A percentile compares a stretch with the other conserved stretches of the same genome.
These are phyloP conservation scores for Eupithecia pulchellata DNA, from an alignment of 2,888 invertebrate genomes.

Conservation along the genomic window DNA sequence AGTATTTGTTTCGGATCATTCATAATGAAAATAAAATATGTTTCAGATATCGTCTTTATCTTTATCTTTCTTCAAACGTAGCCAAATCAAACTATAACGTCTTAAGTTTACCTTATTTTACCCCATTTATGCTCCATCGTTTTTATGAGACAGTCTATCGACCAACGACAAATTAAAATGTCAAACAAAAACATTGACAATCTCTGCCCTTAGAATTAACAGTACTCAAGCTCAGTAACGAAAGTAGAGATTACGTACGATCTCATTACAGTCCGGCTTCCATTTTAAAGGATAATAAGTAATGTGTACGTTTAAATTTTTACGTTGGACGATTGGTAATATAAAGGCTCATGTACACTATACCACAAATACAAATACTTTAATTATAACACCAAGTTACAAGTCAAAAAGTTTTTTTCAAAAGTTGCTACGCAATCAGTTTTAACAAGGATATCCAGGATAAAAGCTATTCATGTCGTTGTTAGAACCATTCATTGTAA, in stretches of 20 bases:
- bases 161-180: neutral
- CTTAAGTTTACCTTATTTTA: neutral
- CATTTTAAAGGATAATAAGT: slow-evolving; percentile 65
- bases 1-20: too few species aligned
- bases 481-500: neutral
- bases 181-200: slow-evolving; percentile 23
- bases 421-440: neutral
- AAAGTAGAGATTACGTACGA: slow-evolving; percentile 72
- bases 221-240: slow-evolving; percentile 57
- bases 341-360: slow-evolving; percentile 15
- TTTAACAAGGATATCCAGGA: neutral
- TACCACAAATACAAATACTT: neutral
- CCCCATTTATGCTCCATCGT: neutral
- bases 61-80: too few species aligned
- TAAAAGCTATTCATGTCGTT: too few species aligned
- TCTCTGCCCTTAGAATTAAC: slow-evolving; percentile 35
- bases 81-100: too few species aligned
- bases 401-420: too few species aligned
- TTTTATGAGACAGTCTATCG: neutral
- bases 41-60: too few species aligned
- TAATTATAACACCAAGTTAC: too few species aligned
- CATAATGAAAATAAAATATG: too few species aligned
- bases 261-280: slow-evolving; percentile 66
- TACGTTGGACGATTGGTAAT: slow-evolving; percentile 48
- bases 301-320: slow-evolving; percentile 64